Conservation (phyloP, 1,140 invertebrate species). For the Cydia splendana region DNA sequence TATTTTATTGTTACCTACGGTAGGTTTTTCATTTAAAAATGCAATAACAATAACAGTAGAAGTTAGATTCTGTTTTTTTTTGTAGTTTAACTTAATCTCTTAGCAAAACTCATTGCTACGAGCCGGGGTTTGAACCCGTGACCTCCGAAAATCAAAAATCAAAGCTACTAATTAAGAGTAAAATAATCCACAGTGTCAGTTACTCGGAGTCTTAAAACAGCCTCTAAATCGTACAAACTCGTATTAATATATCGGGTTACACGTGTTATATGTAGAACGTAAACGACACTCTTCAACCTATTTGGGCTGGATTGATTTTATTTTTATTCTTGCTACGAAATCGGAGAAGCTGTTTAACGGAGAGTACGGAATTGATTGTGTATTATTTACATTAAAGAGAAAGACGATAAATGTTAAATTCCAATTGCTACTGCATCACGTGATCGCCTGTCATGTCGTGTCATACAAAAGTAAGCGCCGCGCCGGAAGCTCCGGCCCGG, state of each 20-base stretch:
- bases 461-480: too few relatives aligned
- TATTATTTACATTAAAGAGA: too few relatives aligned
- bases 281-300: constrained; percentile 56
- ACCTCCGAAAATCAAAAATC: neutral
- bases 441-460: too few relatives aligned
- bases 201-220: neutral
- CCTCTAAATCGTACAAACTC: neutral
- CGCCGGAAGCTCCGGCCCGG: too few relatives aligned
- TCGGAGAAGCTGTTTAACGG: constrained; percentile 33
- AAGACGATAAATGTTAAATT: too few relatives aligned
- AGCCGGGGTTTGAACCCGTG: too few relatives aligned
- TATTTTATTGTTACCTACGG: constrained; percentile 10
- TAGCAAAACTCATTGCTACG: too few relatives aligned
- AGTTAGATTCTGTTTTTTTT: neutral
- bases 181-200: neutral
- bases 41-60: neutral
- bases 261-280: constrained; percentile 36
- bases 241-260: constrained; percentile 27
- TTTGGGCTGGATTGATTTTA: constrained; percentile 36
- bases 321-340: constrained; percentile 55
- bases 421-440: too few relatives aligned
- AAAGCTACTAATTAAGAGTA: neutral
- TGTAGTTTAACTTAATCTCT: too few relatives aligned
- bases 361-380: too few relatives aligned
- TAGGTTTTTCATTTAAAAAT: neutral